A percentile compares a stretch with the other conserved stretches of the same genome.
Conservation (phyloP, 2,797 vertebrate species). For the Hippocampus kuda region DNA sequence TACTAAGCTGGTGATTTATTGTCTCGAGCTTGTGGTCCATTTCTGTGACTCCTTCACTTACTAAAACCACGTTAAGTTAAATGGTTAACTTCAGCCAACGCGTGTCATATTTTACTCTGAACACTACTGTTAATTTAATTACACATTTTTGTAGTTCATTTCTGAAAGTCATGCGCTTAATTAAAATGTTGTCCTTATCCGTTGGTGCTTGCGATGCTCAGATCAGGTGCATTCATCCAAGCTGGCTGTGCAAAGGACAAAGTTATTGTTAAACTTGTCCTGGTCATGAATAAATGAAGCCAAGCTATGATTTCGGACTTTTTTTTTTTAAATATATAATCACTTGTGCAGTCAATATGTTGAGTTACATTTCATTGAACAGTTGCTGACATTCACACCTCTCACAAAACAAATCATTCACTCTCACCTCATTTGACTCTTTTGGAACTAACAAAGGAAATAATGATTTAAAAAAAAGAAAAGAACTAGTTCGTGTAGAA, state of each 20-base stretch:
- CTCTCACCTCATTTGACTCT: not conserved
- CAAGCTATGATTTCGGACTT: not conserved
- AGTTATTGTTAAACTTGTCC: not conserved
- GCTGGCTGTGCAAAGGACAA: not conserved
- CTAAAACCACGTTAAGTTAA: not conserved
- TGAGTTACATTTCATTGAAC: not conserved
- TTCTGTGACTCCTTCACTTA: not conserved
- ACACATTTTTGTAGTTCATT: not conserved
- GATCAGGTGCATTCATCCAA: not conserved
- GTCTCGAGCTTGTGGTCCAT: not conserved
- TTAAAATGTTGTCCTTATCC: not conserved
- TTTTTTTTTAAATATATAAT: not conserved
- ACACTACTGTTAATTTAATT: not conserved
- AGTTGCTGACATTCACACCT: not conserved
- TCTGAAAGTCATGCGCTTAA: not conserved
- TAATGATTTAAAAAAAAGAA: not conserved
- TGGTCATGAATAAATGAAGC: not conserved
- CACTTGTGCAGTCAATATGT: not conserved
- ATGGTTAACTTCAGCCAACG: not conserved
- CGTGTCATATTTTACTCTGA: not conserved
- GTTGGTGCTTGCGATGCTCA: not conserved
- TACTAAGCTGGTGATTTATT: not conserved
- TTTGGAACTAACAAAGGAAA: not conserved
- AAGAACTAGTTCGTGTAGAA: not conserved
- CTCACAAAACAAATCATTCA: not conserved